Evolutionary conservation across 2,113 vertebrate genomes (phyloP), one percentile per base, ranked within the genome.

Genomic region (Bombycilla garrulus): DNA sequence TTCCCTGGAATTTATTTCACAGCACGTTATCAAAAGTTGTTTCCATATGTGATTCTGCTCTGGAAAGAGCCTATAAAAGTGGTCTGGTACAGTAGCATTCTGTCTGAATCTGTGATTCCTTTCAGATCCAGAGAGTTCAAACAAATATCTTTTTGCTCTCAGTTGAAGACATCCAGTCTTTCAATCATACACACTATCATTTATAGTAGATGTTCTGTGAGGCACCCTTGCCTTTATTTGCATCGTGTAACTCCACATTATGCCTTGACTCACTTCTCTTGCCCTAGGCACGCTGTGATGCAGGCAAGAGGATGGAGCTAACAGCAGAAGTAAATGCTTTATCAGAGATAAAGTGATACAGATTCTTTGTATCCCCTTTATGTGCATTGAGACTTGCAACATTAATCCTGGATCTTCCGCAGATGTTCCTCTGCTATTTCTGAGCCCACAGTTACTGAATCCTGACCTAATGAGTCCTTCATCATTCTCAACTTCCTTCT

Each of bases 1-100:
- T 64, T 74, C 48, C 36, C 36, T 83, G 71, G 62, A 93, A 96
- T 81, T 31, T 71, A 81, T 92, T 93, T 92, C 88, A 88, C 31
- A 83, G 51, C 71, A 93, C 3, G 0, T 86, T 92, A 77, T 81
- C 35, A 56, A 66, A 86, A 96, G 93, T 60, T 78, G n/a, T 77
- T 95, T 95, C 90, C 79, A 51, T 36, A 31, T 48, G 64, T 58
- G 51, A 81, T 67, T 86, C 33, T 58, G n/a, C 56, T 60, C 79
- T 83, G 79, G 79, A 92, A 92, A 74, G 50, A 86, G 70, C 25
- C n/a, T 40, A 3, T 53, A 61, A 81, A 85, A 82, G 33, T 24
- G 31, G 25, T 31, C 67, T 64, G 78, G 16, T 51, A 36, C 5
- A 64, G 71, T 18, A 60, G 18, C 38, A 29, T 51, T 85, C 60